Evolutionary conservation across 1,140 invertebrate species (phyloP).

Genomic region (Harpegnathos saltator): DNA sequence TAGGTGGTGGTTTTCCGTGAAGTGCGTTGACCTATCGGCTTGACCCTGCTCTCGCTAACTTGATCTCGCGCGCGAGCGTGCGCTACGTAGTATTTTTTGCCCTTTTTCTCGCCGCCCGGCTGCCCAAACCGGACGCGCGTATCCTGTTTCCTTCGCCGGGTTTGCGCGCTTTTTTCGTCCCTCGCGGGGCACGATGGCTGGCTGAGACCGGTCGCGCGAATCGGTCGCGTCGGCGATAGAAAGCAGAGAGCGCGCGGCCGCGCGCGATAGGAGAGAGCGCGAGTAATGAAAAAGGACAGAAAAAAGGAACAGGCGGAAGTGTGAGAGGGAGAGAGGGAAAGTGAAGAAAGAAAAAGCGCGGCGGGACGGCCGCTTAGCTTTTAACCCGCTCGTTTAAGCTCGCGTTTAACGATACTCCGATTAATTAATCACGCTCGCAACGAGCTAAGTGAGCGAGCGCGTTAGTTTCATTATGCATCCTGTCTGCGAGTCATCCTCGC

Average conservation of each 20-base stretch:
- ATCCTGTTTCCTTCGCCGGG: too few species aligned
- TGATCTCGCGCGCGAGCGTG: neutral
- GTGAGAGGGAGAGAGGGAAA: too few species aligned
- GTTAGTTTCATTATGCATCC: slow-evolving; percentile 45
- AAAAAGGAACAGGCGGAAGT: too few species aligned
- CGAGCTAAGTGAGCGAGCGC: slow-evolving; percentile 21
- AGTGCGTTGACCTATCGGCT: slow-evolving; percentile 48
- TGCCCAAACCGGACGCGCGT: neutral
- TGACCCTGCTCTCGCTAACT: slow-evolving; percentile 34
- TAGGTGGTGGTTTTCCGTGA: slow-evolving; percentile 16
- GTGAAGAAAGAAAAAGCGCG: neutral
- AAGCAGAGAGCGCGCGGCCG: too few species aligned
- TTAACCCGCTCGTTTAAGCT: neutral
- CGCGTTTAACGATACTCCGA: slow-evolving; percentile 20
- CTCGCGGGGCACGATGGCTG: too few species aligned
- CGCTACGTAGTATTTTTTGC: neutral
- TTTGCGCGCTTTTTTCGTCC: too few species aligned
- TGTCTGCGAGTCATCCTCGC: slow-evolving; percentile 43
- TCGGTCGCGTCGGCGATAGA: too few species aligned
- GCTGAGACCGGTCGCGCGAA: too few species aligned
- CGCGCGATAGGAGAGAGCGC: too few species aligned
- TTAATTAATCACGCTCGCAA: slow-evolving; percentile 25
- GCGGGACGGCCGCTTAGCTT: neutral
- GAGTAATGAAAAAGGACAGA: too few species aligned
- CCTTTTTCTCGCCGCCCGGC: neutral